These are phyloP conservation scores for Toxotes chatareus DNA, from an alignment of 2,113 vertebrate genomes.

Conservation along the genomic window DNA sequence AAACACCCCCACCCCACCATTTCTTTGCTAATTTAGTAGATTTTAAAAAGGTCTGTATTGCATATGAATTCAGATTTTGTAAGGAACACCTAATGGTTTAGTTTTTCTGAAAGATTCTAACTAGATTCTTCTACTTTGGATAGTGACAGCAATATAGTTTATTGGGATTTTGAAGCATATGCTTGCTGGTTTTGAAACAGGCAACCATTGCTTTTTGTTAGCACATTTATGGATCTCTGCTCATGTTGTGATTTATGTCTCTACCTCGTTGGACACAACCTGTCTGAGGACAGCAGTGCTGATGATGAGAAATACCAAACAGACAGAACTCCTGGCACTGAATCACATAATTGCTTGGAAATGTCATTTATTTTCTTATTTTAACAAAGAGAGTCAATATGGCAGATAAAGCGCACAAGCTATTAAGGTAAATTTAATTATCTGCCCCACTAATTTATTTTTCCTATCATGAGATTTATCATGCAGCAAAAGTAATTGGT, in stretches of 20 bases:
- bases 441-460: slow-evolving; percentile 63
- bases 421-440: slow-evolving; percentile 72
- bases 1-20: not conserved
- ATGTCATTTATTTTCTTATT: slow-evolving; percentile 62
- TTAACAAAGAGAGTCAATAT: slow-evolving; percentile 60
- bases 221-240: not conserved
- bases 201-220: not conserved
- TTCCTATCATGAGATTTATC: slow-evolving; percentile 60
- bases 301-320: slow-evolving; percentile 18
- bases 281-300: not conserved
- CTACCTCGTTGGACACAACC: not conserved
- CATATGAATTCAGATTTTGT: not conserved
- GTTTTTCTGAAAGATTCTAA: not conserved
- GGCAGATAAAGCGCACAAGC: slow-evolving; percentile 56
- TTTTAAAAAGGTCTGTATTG: not conserved
- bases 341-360: slow-evolving; percentile 55
- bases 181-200: not conserved
- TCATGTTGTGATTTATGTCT: slow-evolving; percentile 12
- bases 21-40: not conserved
- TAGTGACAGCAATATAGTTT: not conserved
- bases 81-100: not conserved
- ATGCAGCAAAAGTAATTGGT: slow-evolving; percentile 57
- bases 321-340: slow-evolving; percentile 20
- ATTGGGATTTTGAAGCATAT: not conserved
- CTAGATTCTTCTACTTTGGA: not conserved